A percentile compares a stretch with the other conserved stretches of the same genome.
Conservation (phyloP, 2,113 vertebrate genomes). For the Pomatorhinus ruficollis region DNA sequence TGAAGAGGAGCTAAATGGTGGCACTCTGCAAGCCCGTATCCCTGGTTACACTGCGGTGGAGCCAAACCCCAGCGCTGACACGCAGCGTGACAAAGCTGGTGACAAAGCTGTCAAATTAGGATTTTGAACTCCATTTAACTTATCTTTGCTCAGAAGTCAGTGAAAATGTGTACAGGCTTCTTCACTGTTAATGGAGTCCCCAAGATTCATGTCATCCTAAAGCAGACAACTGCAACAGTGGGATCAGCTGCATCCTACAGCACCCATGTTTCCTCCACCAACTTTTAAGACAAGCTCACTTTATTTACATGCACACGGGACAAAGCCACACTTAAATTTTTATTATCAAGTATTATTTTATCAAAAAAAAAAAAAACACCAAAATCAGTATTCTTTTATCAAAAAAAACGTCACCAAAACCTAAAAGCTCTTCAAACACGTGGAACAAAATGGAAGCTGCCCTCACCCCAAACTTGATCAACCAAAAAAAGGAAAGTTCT, state of each 20-base stretch:
- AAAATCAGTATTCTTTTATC: neutral
- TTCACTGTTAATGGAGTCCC: neutral
- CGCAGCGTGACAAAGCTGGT: neutral
- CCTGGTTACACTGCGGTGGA: neutral
- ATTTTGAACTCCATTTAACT: neutral
- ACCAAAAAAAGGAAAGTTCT: neutral
- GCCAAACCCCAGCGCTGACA: neutral
- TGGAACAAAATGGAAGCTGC: neutral
- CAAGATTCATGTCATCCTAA: neutral
- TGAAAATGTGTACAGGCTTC: neutral
- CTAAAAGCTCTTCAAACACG: neutral
- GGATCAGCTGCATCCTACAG: neutral
- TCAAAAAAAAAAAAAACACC: too few species aligned
- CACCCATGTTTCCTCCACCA: accelerated
- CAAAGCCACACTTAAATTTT: neutral
- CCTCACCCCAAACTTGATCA: neutral
- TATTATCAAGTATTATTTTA: neutral
- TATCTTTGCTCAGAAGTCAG: neutral
- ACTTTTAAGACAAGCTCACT: neutral
- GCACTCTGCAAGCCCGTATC: neutral
- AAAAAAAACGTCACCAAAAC: too few species aligned
- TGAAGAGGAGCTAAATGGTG: neutral
- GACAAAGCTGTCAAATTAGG: neutral
- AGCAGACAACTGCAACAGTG: neutral
- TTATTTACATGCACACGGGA: neutral